Conservation (phyloP, 2,113 vertebrate genomes). For the Chloropsis hardwickii region DNA sequence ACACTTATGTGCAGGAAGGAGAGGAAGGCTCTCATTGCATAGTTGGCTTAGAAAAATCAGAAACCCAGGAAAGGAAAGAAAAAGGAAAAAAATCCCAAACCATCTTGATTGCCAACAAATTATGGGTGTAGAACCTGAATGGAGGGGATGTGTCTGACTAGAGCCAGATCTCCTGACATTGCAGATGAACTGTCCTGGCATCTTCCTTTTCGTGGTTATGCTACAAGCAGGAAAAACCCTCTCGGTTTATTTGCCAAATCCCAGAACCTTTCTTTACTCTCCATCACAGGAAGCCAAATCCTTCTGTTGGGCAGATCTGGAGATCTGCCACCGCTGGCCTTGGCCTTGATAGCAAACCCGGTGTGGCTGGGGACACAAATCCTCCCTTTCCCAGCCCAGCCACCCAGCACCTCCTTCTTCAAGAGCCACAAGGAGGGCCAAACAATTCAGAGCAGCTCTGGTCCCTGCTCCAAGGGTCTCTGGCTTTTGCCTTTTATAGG, state of each 20-base stretch:
- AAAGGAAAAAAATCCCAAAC: neutral
- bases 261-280: neutral
- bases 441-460: neutral
- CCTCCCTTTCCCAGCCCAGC: neutral
- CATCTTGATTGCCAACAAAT: neutral
- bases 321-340: neutral
- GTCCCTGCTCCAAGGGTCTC: neutral
- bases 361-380: fast-evolving
- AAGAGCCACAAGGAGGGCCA: neutral
- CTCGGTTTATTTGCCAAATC: fast-evolving
- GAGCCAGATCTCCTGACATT: neutral
- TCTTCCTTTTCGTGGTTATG: neutral
- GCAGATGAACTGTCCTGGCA: neutral
- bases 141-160: neutral
- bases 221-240: neutral
- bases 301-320: neutral
- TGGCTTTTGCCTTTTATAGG: neutral
- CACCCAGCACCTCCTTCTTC: neutral
- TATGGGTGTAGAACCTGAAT: neutral
- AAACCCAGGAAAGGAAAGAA: neutral
- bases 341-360: neutral
- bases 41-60: neutral
- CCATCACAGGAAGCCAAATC: neutral
- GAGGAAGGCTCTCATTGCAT: neutral
- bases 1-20: neutral